phyloP scores from a whole-genome alignment of 2,888 invertebrate genomes.

The Kuschelorhynchus macadamiae region DNA sequence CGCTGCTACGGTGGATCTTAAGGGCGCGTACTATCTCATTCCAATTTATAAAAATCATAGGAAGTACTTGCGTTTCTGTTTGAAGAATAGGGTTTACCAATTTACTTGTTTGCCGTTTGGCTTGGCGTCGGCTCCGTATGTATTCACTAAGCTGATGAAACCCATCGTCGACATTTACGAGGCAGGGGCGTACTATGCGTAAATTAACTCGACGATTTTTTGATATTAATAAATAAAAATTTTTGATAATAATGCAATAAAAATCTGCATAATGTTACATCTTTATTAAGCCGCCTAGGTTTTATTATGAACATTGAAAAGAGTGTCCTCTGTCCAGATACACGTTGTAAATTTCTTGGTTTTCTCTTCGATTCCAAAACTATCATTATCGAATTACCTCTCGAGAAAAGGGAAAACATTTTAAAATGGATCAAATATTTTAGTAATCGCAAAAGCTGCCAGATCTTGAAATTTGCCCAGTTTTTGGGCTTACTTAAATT shows the following conservation, averaged over 20 bases:
- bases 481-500: conserved; percentile 51
- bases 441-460: too few species aligned
- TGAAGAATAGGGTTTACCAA: neutral
- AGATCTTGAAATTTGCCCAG: conserved; percentile 47
- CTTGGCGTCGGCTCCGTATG: neutral
- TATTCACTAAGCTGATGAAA: neutral
- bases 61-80: neutral
- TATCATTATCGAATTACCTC: too few species aligned
- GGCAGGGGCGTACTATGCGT: neutral
- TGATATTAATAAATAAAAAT: conserved; percentile 38
- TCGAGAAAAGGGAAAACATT: too few species aligned
- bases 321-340: conserved; percentile 29
- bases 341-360: conserved; percentile 47
- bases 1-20: neutral
- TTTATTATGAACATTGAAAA: conserved; percentile 50
- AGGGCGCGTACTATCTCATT: neutral
- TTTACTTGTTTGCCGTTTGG: conserved; percentile 7
- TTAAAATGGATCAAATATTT: too few species aligned
- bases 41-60: neutral
- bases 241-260: conserved; percentile 20
- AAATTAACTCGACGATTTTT: conserved; percentile 44
- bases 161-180: neutral
- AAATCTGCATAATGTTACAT: too few species aligned
- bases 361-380: conserved; percentile 47
- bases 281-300: too few species aligned